These are phyloP conservation scores for Xanthorhoe designata DNA, from an alignment of 2,888 invertebrate species.

Conservation along the genomic window DNA sequence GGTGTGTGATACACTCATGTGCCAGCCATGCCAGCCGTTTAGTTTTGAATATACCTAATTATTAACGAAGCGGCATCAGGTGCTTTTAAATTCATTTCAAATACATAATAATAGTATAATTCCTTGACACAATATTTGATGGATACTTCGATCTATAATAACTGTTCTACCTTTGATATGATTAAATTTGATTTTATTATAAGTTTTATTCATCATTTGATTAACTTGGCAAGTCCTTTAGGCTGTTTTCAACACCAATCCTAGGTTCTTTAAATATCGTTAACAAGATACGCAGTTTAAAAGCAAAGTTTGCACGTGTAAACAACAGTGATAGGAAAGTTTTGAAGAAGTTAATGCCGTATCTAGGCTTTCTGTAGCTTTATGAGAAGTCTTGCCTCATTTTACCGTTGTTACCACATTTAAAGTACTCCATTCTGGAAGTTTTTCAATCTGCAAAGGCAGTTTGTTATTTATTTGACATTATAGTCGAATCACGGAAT, in stretches of 20 bases:
- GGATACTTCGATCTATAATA: neutral
- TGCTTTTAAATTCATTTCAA: constrained; percentile 3
- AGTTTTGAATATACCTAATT: constrained; percentile 9
- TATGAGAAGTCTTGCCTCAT: neutral
- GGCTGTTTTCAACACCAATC: constrained; percentile 24
- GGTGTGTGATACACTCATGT: constrained; percentile 1
- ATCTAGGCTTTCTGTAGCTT: neutral
- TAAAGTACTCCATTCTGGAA: too few relatives aligned
- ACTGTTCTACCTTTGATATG: too few relatives aligned
- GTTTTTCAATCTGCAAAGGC: too few relatives aligned
- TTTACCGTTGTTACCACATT: too few relatives aligned
- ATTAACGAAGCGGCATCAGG: neutral
- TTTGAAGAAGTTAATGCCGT: neutral
- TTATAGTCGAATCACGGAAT: too few relatives aligned
- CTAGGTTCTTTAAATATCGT: constrained; percentile 31
- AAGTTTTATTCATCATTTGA: constrained; percentile 1
- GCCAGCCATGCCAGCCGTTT: constrained; percentile 1
- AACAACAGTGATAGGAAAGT: neutral
- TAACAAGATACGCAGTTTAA: constrained; percentile 32
- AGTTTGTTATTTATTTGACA: too few relatives aligned
- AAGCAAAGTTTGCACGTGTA: constrained; percentile 22
- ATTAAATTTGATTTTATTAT: constrained; percentile 3
- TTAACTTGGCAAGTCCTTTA: constrained; percentile 13
- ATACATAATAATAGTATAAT: constrained; percentile 8
- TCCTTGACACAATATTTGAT: neutral